Base-by-base conservation (phyloP, 2,888 invertebrate genomes). In the Corbicula japonica region DNA sequence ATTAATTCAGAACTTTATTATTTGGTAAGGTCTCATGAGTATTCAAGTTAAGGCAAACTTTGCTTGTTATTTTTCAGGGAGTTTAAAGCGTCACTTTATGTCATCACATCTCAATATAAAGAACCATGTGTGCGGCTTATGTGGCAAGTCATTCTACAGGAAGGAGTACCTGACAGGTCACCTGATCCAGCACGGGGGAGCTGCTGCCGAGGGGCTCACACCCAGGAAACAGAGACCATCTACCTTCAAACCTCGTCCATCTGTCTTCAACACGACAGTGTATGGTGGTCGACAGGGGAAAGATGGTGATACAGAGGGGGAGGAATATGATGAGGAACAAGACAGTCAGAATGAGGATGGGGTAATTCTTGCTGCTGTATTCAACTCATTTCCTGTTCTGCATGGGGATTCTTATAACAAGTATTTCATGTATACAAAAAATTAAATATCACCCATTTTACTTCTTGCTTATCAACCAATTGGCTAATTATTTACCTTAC, bases 101-200 rank as follows among this genome's bases (percentile, higher is more conserved):
- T 85, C 89, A 28, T 35, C 79, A 21, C 89, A 89, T 76, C 79
- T 86, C 73, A 87, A 87, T n/a, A 83, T 88, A 30, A 84, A 86
- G 62, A 84, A 86, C 61, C 88, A 88, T 76, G 82, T 81, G 34
- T 89, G 89, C 75, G 85, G 86, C 21, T 73, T 86, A 28, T 89
- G 89, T 75, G 86, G 84, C 30, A 85, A 87, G 34, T 72, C 83
- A 18, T 89, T 89, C 80, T 88, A 85, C 61, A 77, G 89, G 15
- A 89, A 89, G 69, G 89, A 89, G 69, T 89, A 89, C 54, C 81
- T 89, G n/a, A 87, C 85, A 65, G 85, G 87, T 61, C 89, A 89
- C 52, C 72, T 87, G 38, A 65, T 78, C 2, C 87, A 87, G 48
- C 89, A 89, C 46, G 77, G 78, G 38, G 82, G 82, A 21, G 54